Evolutionary conservation across 2,888 invertebrate species (phyloP).

Genomic region (Teinopalpus imperialis): DNA sequence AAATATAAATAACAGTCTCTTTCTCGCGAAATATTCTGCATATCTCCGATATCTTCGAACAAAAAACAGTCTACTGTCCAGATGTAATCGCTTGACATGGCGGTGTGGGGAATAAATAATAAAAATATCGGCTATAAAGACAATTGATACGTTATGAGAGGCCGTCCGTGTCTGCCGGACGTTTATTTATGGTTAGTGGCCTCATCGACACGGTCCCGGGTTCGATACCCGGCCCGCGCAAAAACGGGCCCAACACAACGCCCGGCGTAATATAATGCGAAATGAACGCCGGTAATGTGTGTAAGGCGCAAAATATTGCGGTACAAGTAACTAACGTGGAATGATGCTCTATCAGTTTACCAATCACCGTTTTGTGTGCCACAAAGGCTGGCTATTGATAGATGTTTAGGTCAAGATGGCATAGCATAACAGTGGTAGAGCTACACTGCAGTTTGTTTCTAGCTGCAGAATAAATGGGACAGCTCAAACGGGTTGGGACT

Average conservation of each 20-base stretch:
- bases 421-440: too few species aligned
- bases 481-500: too few species aligned
- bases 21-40: conserved; percentile 1
- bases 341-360: conserved; percentile 41
- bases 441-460: too few species aligned
- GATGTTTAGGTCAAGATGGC: too few species aligned
- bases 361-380: too few species aligned
- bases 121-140: conserved; percentile 66
- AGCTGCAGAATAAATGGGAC: too few species aligned
- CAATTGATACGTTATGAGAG: conserved; percentile 75
- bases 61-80: conserved; percentile 33
- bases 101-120: conserved; percentile 63
- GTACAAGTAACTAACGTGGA: conserved; percentile 31
- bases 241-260: conserved; percentile 49
- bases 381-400: too few species aligned
- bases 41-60: conserved; percentile 18
- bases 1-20: conserved; percentile 1
- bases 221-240: conserved; percentile 54
- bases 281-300: conserved; percentile 73
- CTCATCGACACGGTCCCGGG: conserved; percentile 54
- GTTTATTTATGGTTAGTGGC: conserved; percentile 63
- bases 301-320: conserved; percentile 66
- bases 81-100: conserved; percentile 55
- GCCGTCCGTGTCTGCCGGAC: conserved; percentile 45
- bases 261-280: conserved; percentile 64